Evolutionary conservation across 2,888 invertebrate species (phyloP).

Genomic region (Dryadula phaetusa): DNA sequence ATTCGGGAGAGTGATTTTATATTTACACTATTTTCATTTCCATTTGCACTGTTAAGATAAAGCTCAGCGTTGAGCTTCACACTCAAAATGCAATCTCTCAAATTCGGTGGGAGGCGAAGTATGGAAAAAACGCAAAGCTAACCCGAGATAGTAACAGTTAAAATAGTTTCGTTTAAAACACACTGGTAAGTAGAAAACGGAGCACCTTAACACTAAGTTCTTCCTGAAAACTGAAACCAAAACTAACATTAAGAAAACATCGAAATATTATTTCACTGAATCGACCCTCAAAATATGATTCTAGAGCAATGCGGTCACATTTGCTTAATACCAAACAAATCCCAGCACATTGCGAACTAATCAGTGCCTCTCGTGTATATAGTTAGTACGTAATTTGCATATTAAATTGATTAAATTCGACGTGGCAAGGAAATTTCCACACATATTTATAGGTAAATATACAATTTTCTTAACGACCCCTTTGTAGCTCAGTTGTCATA

Average conservation of each 20-base stretch:
- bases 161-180: too few species aligned
- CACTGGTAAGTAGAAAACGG: too few species aligned
- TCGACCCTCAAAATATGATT: neutral
- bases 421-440: neutral
- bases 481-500: neutral
- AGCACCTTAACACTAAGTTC: too few species aligned
- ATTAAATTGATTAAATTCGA: conserved; percentile 20
- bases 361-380: conserved; percentile 17
- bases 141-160: too few species aligned
- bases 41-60: too few species aligned
- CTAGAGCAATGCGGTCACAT: neutral
- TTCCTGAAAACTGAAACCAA: neutral
- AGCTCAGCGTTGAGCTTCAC: too few species aligned
- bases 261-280: neutral
- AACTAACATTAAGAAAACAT: neutral
- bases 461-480: neutral
- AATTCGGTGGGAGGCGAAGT: too few species aligned
- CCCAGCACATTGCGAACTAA: conserved; percentile 23
- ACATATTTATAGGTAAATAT: neutral
- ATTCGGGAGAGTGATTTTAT: neutral
- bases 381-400: conserved; percentile 15
- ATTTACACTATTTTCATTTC: too few species aligned
- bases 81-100: too few species aligned
- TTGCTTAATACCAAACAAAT: conserved; percentile 12
- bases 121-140: too few species aligned